Conservation (phyloP, 64 coral and sea anemone species). For the Pocillopora damicornis region DNA sequence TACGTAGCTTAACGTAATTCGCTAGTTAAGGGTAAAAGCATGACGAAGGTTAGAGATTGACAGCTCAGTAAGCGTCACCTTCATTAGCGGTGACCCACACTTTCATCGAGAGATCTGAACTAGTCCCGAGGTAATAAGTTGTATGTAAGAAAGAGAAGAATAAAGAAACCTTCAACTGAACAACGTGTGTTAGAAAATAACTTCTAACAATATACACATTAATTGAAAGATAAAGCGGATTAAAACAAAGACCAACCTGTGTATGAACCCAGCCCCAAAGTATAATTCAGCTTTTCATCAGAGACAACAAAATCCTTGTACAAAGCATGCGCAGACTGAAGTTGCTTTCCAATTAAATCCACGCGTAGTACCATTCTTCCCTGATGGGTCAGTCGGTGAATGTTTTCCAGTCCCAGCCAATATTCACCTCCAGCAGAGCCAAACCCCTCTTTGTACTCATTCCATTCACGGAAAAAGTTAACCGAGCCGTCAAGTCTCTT, state of each 20-base stretch:
- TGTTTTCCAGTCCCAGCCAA: conserved; percentile 43
- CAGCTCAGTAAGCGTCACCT: too few species aligned
- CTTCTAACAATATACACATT: too few species aligned
- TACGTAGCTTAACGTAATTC: too few species aligned
- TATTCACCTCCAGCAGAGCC: conserved; percentile 27
- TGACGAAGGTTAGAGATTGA: too few species aligned
- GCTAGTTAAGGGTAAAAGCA: too few species aligned
- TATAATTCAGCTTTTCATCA: conserved; percentile 33
- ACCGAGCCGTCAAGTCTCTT: conserved; percentile 31
- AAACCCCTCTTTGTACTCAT: conserved; percentile 55
- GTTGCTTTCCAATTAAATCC: conserved; percentile 18
- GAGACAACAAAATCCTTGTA: conserved; percentile 34
- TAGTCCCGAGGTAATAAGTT: too few species aligned
- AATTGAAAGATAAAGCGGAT: too few species aligned
- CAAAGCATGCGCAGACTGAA: conserved; percentile 8
- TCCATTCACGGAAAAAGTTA: conserved; percentile 39
- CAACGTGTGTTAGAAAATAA: too few species aligned
- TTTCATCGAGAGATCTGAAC: too few species aligned
- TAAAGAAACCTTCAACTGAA: too few species aligned
- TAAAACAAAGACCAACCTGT: background rate
- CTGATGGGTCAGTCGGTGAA: conserved; percentile 26
- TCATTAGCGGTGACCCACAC: too few species aligned
- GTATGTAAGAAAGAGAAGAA: too few species aligned
- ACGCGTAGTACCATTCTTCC: conserved; percentile 9
- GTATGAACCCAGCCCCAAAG: conserved; percentile 4